Evolutionary conservation across 1,140 invertebrate genomes (phyloP).

Genomic region (Holcopasites calliopsidis): DNA sequence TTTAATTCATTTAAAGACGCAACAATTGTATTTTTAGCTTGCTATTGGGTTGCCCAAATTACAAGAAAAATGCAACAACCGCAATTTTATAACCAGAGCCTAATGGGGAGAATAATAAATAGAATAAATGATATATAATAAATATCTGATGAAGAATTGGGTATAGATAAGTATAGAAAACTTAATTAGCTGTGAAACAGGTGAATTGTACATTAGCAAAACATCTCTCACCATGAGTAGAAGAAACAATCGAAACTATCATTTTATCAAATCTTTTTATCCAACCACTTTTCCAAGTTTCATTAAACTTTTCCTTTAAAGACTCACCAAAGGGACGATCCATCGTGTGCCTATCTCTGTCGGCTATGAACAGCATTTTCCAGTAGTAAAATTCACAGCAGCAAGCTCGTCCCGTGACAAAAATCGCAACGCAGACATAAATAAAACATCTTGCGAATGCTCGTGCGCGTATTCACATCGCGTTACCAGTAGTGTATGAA

Average conservation of each 20-base stretch:
- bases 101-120: too few species aligned
- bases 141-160: too few species aligned
- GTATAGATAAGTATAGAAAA: too few species aligned
- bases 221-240: too few species aligned
- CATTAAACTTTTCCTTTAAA: neutral
- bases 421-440: slow-evolving; percentile 49
- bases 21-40: neutral
- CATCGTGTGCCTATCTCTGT: too few species aligned
- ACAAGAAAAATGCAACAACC: neutral
- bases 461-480: slow-evolving; percentile 45
- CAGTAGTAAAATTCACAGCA: slow-evolving; percentile 16
- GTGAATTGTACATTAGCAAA: too few species aligned
- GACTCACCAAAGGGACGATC: too few species aligned
- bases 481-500: slow-evolving; percentile 46
- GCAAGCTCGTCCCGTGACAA: slow-evolving; percentile 28
- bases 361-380: neutral
- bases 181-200: too few species aligned
- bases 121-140: too few species aligned
- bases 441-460: slow-evolving; percentile 52
- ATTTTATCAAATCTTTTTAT: neutral
- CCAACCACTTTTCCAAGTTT: neutral
- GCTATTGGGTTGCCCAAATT: neutral
- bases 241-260: too few species aligned
- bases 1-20: too few species aligned
- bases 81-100: too few species aligned